Base-by-base conservation (phyloP, 2,797 vertebrate species). In the Austrolebias charrua region DNA sequence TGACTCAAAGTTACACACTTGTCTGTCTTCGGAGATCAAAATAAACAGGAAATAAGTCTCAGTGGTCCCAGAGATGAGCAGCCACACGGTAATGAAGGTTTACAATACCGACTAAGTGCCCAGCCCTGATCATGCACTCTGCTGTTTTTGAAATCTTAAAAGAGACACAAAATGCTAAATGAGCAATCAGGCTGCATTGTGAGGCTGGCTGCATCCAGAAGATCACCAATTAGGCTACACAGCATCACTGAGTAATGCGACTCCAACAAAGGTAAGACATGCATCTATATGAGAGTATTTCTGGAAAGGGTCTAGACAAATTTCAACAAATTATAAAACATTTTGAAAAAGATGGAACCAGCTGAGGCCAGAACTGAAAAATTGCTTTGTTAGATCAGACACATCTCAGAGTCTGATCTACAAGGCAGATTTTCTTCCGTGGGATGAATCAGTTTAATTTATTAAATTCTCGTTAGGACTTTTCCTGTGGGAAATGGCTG, bases 391-490 rank as follows among this genome's bases (percentile, higher is more conserved):
- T 68, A 35, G 44, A 61, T 76, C 69, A 66, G 38, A 13, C 11
- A 40, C 12, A 74, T 76, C 55, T 63, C 61, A 33, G 33, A 13
- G 69, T 76, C 64, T 68, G 69, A 82, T 82, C 55, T 49, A 60
- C 14, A 40, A 33, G 71, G 57, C 63, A 71, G 74, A 87, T 86
- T 90, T 71, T 35, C 58, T 73, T 75, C 66, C 69, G 73, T 60
- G 69, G 80, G 81, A 88, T 86, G 55, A 87, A 89, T 85, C 83
- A 83, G 55, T 85, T 79, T 76, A 80, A 63, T 86, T 84, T 88
- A 91, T 89, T 88, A 89, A 89, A 88, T 75, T 76, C 85, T 89
- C 86, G 13, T 92, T 92, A 90, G 77, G 80, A 78, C 53, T 78
- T 81, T 82, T 84, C 86, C 85, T 84, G 83, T 72, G 82, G 85